Conservation (phyloP, 2,113 vertebrate species). For the Grallaria varia region DNA sequence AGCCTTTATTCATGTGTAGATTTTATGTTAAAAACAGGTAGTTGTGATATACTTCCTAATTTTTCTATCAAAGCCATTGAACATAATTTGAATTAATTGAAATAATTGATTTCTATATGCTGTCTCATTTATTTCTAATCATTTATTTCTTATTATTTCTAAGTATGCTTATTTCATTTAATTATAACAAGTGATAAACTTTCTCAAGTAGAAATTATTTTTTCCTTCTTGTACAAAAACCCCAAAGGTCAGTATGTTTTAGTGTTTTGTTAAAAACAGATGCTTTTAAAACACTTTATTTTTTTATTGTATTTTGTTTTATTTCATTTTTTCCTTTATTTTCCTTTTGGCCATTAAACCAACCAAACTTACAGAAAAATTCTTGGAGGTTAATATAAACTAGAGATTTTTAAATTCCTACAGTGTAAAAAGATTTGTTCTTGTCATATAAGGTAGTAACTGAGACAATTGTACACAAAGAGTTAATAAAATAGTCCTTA, state of each 20-base stretch:
- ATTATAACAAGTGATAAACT: background rate
- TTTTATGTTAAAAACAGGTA: background rate
- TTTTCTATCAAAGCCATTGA: background rate
- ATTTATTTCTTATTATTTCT: background rate
- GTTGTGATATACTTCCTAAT: rapidly evolving
- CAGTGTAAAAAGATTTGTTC: background rate
- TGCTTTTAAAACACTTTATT: too few species aligned
- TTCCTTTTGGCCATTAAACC: background rate
- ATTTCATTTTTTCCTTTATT: background rate
- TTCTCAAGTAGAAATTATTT: background rate
- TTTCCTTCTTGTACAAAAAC: background rate
- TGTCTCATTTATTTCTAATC: background rate
- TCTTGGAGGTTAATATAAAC: background rate
- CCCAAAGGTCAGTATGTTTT: background rate
- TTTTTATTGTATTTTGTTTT: background rate
- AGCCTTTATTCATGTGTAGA: background rate
- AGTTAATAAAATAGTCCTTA: background rate
- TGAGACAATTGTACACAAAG: background rate
- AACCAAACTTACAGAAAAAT: background rate
- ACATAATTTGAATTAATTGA: background rate
- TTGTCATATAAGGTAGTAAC: background rate
- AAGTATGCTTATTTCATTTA: background rate
- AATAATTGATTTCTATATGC: background rate
- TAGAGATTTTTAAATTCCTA: background rate
- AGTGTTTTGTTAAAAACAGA: background rate